Conservation (phyloP, 2,113 vertebrate genomes). For the Indicator indicator region DNA sequence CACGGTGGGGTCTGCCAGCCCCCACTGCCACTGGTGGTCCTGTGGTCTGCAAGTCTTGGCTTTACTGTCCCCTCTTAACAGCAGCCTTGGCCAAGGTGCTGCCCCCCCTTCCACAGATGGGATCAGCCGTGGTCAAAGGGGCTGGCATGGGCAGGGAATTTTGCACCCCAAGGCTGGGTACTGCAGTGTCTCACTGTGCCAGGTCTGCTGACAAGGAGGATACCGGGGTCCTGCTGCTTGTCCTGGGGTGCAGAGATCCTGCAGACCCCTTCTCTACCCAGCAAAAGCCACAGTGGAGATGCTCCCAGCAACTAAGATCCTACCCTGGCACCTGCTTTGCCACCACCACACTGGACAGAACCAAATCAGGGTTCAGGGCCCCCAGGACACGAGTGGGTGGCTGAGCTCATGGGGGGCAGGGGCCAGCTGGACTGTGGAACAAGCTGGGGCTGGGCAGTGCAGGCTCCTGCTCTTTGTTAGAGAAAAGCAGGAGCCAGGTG, state of each 20-base stretch:
- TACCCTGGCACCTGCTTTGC: neutral
- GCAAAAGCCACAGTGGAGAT: neutral
- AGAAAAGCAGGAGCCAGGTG: neutral
- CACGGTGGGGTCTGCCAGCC: neutral
- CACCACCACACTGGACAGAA: neutral
- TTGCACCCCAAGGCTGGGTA: neutral
- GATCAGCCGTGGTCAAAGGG: neutral
- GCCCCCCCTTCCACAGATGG: neutral
- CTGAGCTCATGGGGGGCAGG: neutral
- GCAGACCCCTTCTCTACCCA: neutral
- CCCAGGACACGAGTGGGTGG: accelerated
- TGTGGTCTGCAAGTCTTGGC: too few species aligned
- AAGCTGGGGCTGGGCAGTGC: neutral
- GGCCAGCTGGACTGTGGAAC: neutral
- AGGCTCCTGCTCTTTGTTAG: neutral
- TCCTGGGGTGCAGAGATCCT: neutral
- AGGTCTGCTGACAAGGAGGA: accelerated
- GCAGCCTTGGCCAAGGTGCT: neutral
- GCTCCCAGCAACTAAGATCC: neutral
- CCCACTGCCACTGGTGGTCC: accelerated
- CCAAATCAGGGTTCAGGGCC: neutral
- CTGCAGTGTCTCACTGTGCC: neutral
- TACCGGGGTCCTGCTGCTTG: neutral
- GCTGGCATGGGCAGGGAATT: neutral
- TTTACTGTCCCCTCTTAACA: neutral